Conservation (phyloP, 1,140 invertebrate species). For the Neodiprion lecontei region DNA sequence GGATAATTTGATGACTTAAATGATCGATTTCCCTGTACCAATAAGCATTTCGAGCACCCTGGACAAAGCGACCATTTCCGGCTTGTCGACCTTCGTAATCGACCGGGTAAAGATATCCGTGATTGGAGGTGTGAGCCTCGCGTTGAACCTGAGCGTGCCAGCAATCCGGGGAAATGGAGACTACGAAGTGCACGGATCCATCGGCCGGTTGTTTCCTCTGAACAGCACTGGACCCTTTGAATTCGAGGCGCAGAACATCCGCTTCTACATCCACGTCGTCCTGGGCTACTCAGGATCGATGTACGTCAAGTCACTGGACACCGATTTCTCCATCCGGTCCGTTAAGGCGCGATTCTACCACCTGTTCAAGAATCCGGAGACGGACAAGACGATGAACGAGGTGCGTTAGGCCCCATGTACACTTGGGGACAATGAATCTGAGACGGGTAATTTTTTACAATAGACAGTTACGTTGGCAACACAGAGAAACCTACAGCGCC, state of each 20-base stretch:
- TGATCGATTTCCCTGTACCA: not conserved
- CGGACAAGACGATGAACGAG: slow-evolving; percentile 48
- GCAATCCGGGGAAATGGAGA: slow-evolving; percentile 43
- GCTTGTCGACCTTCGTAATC: slow-evolving; percentile 49
- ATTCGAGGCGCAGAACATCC: slow-evolving; percentile 42
- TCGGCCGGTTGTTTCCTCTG: slow-evolving; percentile 44
- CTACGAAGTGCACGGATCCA: slow-evolving; percentile 50
- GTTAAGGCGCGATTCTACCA: slow-evolving; percentile 45
- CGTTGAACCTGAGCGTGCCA: slow-evolving; percentile 49
- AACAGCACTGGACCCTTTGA: slow-evolving; percentile 45
- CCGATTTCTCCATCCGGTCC: slow-evolving; percentile 47
- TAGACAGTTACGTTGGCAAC: too few relatives aligned
- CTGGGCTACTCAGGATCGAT: slow-evolving; percentile 51
- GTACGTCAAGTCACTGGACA: slow-evolving; percentile 54
- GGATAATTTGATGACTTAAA: not conserved
- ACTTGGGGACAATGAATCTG: too few relatives aligned
- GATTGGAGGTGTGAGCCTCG: slow-evolving; percentile 48
- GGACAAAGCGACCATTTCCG: slow-evolving; percentile 39
- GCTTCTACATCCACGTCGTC: slow-evolving; percentile 48
- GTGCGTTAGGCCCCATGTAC: slow-evolving; percentile 26
- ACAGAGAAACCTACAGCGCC: too few relatives aligned
- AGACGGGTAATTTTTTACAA: too few relatives aligned
- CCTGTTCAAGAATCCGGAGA: slow-evolving; percentile 49
- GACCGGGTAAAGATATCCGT: slow-evolving; percentile 51
- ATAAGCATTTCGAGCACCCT: slow-evolving; percentile 21